Percentiles rank a stretch among this genome's conserved stretches.
Evolutionary conservation across 1,140 invertebrate species (phyloP).

Genomic region (Dysdera silvatica): DNA sequence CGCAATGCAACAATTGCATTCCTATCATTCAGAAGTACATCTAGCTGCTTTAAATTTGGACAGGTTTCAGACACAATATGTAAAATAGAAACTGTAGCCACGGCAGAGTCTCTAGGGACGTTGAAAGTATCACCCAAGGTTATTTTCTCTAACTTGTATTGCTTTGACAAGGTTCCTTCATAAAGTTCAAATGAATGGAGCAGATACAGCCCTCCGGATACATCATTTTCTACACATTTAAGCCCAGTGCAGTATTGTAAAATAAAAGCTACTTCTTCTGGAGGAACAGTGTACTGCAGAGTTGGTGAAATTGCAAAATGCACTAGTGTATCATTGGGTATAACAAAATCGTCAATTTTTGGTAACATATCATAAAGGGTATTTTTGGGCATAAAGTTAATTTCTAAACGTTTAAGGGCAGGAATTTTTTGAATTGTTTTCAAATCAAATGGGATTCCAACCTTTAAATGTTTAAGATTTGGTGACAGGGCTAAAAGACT

Average conservation of each 20-base stretch:
- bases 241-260: slow-evolving; percentile 4
- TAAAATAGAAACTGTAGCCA: background rate
- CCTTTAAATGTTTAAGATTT: background rate
- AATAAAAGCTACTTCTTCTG: background rate
- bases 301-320: slow-evolving; percentile 7
- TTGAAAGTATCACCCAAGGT: slow-evolving; percentile 1
- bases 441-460: slow-evolving; percentile 11
- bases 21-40: slow-evolving; percentile 6
- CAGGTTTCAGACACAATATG: slow-evolving; percentile 17
- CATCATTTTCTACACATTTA: slow-evolving; percentile 3
- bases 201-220: background rate
- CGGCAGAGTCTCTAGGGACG: background rate
- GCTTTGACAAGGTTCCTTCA: background rate
- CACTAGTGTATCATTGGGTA: slow-evolving; percentile 1
- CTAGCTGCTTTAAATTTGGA: slow-evolving; percentile 3
- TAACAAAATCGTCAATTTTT: background rate
- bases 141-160: slow-evolving; percentile 9
- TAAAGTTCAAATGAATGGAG: slow-evolving; percentile 1
- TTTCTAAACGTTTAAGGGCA: background rate
- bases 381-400: slow-evolving; percentile 1
- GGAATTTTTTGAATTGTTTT: background rate
- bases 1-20: slow-evolving; percentile 11
- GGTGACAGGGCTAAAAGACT: background rate
- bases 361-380: background rate
- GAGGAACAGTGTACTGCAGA: background rate